Percentiles rank a stretch among this genome's conserved stretches.
Evolutionary conservation across 1,140 invertebrate genomes (phyloP).

Genomic region (Aphaenogaster rudis): DNA sequence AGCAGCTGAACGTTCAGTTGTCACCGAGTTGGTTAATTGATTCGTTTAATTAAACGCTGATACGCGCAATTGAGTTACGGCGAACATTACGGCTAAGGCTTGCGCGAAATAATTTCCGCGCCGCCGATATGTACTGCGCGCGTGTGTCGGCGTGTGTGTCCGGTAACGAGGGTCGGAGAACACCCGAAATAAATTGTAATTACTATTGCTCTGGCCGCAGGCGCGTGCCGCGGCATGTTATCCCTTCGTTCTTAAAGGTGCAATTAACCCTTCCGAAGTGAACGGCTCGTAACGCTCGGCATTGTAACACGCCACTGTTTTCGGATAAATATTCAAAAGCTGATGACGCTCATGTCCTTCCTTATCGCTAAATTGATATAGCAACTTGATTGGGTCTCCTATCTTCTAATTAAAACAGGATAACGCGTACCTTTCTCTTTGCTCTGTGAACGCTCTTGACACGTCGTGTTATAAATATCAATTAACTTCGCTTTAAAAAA

Average conservation of each 20-base stretch:
- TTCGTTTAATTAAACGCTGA: slow-evolving; percentile 36
- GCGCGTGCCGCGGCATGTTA: slow-evolving; percentile 39
- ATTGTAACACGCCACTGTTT: slow-evolving; percentile 26
- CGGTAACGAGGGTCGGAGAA: slow-evolving; percentile 52
- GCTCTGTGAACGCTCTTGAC: not conserved
- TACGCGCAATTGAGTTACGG: slow-evolving; percentile 4
- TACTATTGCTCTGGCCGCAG: slow-evolving; percentile 46
- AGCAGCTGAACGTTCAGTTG: not conserved
- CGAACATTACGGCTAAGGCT: not conserved
- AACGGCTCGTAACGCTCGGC: not conserved
- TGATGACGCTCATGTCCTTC: slow-evolving; percentile 11
- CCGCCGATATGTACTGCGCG: not conserved
- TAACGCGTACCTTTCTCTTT: not conserved
- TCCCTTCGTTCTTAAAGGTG: slow-evolving; percentile 42
- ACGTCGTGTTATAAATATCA: not conserved
- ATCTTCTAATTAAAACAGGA: slow-evolving; percentile 28
- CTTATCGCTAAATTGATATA: slow-evolving; percentile 34
- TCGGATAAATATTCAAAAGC: slow-evolving; percentile 41
- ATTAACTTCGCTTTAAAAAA: not conserved
- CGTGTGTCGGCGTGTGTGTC: slow-evolving; percentile 22
- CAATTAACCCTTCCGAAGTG: slow-evolving; percentile 47
- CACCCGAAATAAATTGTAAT: slow-evolving; percentile 58
- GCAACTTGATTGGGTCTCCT: slow-evolving; percentile 18
- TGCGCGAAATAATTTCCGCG: slow-evolving; percentile 36
- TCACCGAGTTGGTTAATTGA: slow-evolving; percentile 7